Conservation (phyloP, 2,113 vertebrate species). For the Ifrita kowaldi region DNA sequence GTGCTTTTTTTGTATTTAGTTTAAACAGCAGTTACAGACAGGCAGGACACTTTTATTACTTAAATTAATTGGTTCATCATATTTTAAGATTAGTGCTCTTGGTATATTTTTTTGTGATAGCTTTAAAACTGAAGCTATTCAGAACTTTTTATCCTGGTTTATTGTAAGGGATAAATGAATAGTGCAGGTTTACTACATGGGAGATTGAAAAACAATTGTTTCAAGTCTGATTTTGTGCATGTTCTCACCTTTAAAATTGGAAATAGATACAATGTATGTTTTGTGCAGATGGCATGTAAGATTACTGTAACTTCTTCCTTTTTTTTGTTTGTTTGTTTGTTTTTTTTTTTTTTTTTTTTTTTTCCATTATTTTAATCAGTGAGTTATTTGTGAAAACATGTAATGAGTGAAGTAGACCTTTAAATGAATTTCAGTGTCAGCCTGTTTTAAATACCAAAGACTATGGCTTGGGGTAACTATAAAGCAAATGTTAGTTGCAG, state of each 20-base stretch:
- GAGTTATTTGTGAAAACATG: background rate
- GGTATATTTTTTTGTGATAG: background rate
- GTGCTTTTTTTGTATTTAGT: background rate
- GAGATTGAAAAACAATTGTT: background rate
- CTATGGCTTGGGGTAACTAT: background rate
- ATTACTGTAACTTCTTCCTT: background rate
- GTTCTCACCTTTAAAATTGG: background rate
- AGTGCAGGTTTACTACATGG: rapidly evolving
- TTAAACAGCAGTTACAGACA: background rate
- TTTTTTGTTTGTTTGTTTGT: no score
- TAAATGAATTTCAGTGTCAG: background rate
- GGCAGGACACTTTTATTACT: background rate
- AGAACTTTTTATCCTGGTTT: background rate
- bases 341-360: background rate
- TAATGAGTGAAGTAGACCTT: slow-evolving; percentile 5
- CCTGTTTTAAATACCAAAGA: slow-evolving; percentile 42
- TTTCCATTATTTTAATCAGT: background rate
- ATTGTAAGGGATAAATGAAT: background rate
- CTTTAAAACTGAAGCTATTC: background rate
- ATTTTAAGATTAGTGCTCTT: background rate
- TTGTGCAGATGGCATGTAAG: rapidly evolving
- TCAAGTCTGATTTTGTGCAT: background rate
- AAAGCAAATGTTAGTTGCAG: slow-evolving; percentile 29
- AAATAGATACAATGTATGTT: background rate
- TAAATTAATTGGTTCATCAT: background rate